Base-by-base conservation (phyloP, 2,113 vertebrate genomes). In the Strix aluco region DNA sequence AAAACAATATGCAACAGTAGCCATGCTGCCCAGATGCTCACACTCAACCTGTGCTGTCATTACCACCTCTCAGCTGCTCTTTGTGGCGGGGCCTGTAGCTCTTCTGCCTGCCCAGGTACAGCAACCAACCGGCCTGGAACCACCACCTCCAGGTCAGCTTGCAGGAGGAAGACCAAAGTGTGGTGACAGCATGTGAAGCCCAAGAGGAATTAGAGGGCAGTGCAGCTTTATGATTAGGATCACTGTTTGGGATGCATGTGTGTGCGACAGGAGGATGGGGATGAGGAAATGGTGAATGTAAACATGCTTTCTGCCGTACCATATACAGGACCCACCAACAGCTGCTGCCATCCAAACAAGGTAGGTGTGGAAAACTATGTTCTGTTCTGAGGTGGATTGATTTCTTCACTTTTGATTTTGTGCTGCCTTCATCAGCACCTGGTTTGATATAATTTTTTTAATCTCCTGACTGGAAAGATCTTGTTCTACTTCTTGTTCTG, bases 81-180 rank as follows among this genome's bases (percentile, higher is more conserved):
- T 34, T 30, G 30, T n/a, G 26, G 40, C 55, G 81, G 70, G 5
- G 20, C 15, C 59, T 88, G 29, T 29, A 38, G 18, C 32, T 61
- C 40, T 49, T 61, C 21, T 61, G 26, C 40, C 40, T 61, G 63
- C 49, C 13, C 52, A 65, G 32, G 17, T 10, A 38, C 42, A 82
- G 47, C 27, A 58, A 22, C 10, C 21, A 27, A 9, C 13, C 0
- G 0, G 73, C 36, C 1, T 15, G 30, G 59, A 32, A 14, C 16
- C 29, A 61, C 26, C 10, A 36, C n/a, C 49, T 83, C 20, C 34
- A 15, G 23, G 13, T 40, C 55, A 65, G 34, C 10, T 18, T 22
- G 27, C 55, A 66, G 25, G 20, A 80, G 16, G n/a, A 66, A 62
- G 5, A 78, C 19, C 23, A 62, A 82, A n/a, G 25, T 3, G 10